Evolutionary conservation across 2,113 vertebrate genomes (phyloP).

Genomic region (Pollimyrus isidori): DNA sequence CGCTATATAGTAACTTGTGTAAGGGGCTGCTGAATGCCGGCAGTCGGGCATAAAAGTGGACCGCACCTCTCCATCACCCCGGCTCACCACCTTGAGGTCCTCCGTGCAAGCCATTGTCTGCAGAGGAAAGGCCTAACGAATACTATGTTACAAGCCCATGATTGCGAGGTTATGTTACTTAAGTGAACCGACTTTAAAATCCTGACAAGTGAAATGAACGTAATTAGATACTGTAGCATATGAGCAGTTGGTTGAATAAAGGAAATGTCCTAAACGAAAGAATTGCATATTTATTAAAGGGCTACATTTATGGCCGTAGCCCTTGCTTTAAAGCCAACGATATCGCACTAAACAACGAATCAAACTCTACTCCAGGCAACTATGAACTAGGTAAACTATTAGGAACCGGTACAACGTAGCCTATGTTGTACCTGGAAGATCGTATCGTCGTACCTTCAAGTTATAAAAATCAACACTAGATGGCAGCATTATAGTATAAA

Average conservation of each 20-base stretch:
- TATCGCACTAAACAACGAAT: neutral
- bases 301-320: neutral
- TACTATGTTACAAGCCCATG: neutral
- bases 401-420: neutral
- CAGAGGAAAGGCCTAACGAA: neutral
- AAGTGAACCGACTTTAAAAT: neutral
- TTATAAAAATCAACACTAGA: neutral
- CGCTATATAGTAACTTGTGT: neutral
- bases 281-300: neutral
- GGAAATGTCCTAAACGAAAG: neutral
- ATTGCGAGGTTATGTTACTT: neutral
- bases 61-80: neutral
- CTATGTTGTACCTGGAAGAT: neutral
- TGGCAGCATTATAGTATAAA: neutral
- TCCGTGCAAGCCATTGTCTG: neutral
- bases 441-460: neutral
- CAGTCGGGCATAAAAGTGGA: neutral
- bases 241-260: neutral
- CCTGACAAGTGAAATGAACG: neutral
- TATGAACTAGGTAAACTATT: neutral
- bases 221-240: neutral
- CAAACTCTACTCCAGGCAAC: neutral
- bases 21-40: neutral
- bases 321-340: neutral
- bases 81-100: neutral